Conservation (phyloP, 2,888 invertebrate species). For the Lepidonotus clava region DNA sequence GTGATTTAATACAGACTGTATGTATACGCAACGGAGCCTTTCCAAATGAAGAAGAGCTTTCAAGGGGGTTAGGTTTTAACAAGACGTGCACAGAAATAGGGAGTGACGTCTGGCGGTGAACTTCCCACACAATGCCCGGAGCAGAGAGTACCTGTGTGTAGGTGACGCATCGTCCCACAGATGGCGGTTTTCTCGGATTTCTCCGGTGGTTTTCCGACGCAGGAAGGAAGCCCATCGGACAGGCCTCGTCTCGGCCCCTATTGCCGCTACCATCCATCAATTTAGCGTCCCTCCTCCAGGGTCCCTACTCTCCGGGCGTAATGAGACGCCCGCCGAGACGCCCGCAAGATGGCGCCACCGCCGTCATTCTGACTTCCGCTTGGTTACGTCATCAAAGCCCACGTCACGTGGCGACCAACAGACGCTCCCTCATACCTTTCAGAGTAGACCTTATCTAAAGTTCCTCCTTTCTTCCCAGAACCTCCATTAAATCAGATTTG, state of each 20-base stretch:
- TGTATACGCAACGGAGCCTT: too few species aligned
- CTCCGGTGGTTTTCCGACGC: neutral
- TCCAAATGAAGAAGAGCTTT: too few species aligned
- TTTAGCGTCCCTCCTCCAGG: neutral
- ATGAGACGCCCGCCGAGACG: neutral
- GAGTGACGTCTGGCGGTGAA: neutral
- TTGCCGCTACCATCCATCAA: neutral
- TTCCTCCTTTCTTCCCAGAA: neutral
- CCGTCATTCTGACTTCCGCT: neutral
- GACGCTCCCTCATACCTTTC: neutral
- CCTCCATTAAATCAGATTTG: neutral
- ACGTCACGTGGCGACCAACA: neutral
- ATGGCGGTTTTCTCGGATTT: neutral
- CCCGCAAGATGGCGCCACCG: neutral
- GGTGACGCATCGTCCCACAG: neutral
- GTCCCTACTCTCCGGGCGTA: neutral
- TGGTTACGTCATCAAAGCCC: constrained; percentile 10
- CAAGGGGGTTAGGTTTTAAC: too few species aligned
- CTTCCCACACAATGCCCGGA: neutral
- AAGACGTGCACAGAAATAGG: neutral
- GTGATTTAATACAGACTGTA: neutral
- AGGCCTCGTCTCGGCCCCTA: too few species aligned
- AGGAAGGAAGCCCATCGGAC: neutral
- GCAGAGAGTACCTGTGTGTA: neutral
- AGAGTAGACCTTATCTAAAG: neutral